These are phyloP conservation scores for Spisula solida DNA, from an alignment of 2,888 invertebrate species.

Conservation along the genomic window DNA sequence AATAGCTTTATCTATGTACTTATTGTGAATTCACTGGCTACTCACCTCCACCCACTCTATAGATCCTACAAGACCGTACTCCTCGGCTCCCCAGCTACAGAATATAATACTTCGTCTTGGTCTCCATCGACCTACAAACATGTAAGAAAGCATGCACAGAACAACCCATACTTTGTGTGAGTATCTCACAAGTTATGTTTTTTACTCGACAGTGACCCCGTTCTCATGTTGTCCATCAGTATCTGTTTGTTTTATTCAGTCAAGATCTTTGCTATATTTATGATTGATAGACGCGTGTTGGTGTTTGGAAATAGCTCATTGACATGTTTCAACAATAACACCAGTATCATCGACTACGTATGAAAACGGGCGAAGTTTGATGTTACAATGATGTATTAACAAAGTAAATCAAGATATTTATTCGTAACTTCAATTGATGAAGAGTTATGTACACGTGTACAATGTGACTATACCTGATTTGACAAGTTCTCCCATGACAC, in stretches of 20 bases:
- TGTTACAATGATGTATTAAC: not conserved
- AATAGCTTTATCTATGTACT: too few relatives aligned
- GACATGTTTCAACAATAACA: too few relatives aligned
- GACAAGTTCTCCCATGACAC: conserved; percentile 81
- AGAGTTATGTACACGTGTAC: too few relatives aligned
- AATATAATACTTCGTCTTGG: conserved; percentile 88
- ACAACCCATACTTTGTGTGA: not conserved
- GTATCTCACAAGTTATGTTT: not conserved
- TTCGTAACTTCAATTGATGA: too few relatives aligned
- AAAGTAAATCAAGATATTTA: not conserved
- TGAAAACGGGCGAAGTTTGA: not conserved
- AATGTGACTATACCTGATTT: conserved; percentile 59
- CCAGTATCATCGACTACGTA: not conserved
- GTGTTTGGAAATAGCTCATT: too few relatives aligned
- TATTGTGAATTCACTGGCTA: not conserved
- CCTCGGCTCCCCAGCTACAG: conserved; percentile 89
- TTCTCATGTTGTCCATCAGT: too few relatives aligned
- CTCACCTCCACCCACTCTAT: conserved; percentile 88
- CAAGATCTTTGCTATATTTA: too few relatives aligned
- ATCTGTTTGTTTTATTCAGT: too few relatives aligned
- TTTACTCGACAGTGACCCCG: too few relatives aligned
- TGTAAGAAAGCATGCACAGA: not conserved
- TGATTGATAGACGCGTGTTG: too few relatives aligned
- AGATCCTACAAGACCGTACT: conserved; percentile 88
- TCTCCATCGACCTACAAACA: conserved; percentile 86